These are phyloP conservation scores for Amphiduros pacificus DNA, from an alignment of 2,888 invertebrate genomes.

Conservation along the genomic window DNA sequence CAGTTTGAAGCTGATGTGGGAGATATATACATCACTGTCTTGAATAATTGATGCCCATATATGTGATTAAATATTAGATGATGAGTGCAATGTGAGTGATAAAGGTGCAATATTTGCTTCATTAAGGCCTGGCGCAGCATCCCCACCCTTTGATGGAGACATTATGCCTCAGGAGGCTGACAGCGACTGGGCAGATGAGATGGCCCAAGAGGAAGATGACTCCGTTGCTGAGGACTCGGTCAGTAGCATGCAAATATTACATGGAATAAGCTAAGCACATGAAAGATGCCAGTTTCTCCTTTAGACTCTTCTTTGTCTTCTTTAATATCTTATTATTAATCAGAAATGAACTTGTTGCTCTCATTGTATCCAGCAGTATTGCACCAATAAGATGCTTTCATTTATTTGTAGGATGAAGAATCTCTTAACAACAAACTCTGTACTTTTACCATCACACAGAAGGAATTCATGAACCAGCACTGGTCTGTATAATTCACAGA, in stretches of 20 bases:
- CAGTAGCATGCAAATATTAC: not conserved
- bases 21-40: no score
- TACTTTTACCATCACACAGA: constrained; percentile 94
- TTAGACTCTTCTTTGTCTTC: not conserved
- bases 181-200: constrained; percentile 83
- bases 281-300: not conserved
- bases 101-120: no score
- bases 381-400: constrained; percentile 1
- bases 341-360: not conserved
- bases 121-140: constrained; percentile 13
- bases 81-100: no score
- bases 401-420: constrained; percentile 73
- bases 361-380: not conserved
- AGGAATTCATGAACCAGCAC: constrained; percentile 92
- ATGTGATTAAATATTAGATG: no score
- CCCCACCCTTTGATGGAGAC: constrained; percentile 24
- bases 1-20: no score
- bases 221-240: constrained; percentile 86
- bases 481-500: no score
- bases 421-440: constrained; percentile 83
- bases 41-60: no score
- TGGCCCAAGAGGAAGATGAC: constrained; percentile 84
- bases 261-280: not conserved
- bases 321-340: not conserved
- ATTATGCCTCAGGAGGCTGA: constrained; percentile 40